Percentiles rank a stretch among this genome's conserved stretches.
Evolutionary conservation across 2,888 invertebrate genomes (phyloP).

Genomic region (Eutolmus rufibarbis): DNA sequence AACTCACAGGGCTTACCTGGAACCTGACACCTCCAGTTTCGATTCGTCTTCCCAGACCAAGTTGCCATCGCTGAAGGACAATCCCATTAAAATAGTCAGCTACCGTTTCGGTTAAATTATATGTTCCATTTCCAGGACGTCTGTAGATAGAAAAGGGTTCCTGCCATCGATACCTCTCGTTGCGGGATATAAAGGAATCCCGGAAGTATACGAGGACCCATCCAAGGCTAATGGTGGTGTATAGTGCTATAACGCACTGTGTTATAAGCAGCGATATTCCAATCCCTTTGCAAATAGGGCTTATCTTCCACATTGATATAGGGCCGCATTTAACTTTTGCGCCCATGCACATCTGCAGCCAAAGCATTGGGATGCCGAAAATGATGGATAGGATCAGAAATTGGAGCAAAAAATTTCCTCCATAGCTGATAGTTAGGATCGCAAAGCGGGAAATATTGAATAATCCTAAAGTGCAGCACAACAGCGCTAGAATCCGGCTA

Average conservation of each 20-base stretch:
- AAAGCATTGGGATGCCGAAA: slow-evolving; percentile 84
- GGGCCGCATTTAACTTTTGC: slow-evolving; percentile 85
- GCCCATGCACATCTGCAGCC: slow-evolving; percentile 84
- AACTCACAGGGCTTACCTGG: slow-evolving; percentile 53
- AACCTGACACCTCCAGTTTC: slow-evolving; percentile 57
- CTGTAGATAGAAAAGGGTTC: slow-evolving; percentile 75
- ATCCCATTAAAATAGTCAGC: slow-evolving; percentile 86
- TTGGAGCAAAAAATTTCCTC: slow-evolving; percentile 86
- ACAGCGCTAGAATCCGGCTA: slow-evolving; percentile 81
- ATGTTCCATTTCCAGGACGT: slow-evolving; percentile 67
- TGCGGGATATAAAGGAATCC: slow-evolving; percentile 84
- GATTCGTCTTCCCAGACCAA: slow-evolving; percentile 56
- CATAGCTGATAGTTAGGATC: slow-evolving; percentile 85
- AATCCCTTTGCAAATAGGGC: slow-evolving; percentile 89
- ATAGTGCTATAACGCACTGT: slow-evolving; percentile 83
- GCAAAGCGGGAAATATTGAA: slow-evolving; percentile 90
- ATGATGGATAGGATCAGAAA: slow-evolving; percentile 83
- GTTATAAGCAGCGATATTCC: slow-evolving; percentile 81
- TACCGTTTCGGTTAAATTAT: slow-evolving; percentile 76
- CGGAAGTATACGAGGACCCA: slow-evolving; percentile 90
- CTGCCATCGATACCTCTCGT: slow-evolving; percentile 82
- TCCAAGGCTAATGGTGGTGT: slow-evolving; percentile 87
- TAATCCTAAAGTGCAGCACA: slow-evolving; percentile 85
- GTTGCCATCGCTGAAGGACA: slow-evolving; percentile 70
- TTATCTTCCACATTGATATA: slow-evolving; percentile 92